phyloP scores from a whole-genome alignment of 2,888 invertebrate genomes.

The Andrena minutula region DNA sequence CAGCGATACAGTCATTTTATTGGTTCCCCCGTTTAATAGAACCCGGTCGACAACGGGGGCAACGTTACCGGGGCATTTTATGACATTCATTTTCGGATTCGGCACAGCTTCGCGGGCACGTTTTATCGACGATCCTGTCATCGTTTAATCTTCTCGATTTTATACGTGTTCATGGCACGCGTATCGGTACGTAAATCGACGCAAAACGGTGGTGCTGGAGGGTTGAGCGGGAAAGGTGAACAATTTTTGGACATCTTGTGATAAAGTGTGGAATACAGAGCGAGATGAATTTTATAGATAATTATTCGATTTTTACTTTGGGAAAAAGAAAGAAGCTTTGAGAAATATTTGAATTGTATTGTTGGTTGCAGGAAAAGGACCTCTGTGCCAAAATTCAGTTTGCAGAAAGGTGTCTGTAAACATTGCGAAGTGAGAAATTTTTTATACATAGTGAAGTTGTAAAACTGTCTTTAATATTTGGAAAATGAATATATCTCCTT shows the following conservation, averaged over 20 bases:
- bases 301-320: too few species aligned
- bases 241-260: not conserved
- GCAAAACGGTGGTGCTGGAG: not conserved
- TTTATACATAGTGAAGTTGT: too few species aligned
- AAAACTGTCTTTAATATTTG: too few species aligned
- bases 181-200: not conserved
- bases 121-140: conserved; percentile 15
- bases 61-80: conserved; percentile 15
- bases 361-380: too few species aligned
- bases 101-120: too few species aligned
- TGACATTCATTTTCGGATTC: conserved; percentile 26
- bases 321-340: too few species aligned
- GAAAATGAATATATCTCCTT: too few species aligned
- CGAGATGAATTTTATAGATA: too few species aligned
- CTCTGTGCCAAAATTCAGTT: too few species aligned
- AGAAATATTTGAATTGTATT: too few species aligned
- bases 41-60: not conserved
- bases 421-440: too few species aligned
- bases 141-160: conserved; percentile 16
- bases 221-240: not conserved
- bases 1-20: conserved; percentile 49
- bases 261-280: not conserved
- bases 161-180: not conserved
- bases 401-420: too few species aligned
- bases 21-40: conserved; percentile 20